Evolutionary conservation across 2,797 vertebrate genomes (phyloP).

Genomic region (Odontamblyopus rebecca): DNA sequence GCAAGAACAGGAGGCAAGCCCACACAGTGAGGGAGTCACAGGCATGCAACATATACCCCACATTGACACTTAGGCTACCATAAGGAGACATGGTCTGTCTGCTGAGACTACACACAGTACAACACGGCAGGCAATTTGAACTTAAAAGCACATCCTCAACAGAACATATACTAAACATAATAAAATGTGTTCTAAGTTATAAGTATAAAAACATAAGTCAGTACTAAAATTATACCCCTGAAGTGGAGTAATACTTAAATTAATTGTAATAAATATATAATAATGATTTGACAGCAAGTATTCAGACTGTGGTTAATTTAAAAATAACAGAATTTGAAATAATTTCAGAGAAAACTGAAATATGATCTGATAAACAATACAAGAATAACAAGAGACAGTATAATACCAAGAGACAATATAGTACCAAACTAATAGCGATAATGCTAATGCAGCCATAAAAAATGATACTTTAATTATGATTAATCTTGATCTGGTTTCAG

Average conservation of each 20-base stretch:
- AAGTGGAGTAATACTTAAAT: not conserved
- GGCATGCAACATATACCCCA: slow-evolving; percentile 73
- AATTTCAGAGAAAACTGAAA: no score
- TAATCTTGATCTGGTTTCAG: not conserved
- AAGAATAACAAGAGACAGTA: no score
- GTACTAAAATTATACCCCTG: not conserved
- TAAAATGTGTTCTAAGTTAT: not conserved
- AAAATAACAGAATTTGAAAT: no score
- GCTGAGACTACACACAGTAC: slow-evolving; percentile 35
- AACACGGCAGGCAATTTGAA: not conserved
- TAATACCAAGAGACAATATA: no score
- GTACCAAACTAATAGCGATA: no score
- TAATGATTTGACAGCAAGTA: not conserved
- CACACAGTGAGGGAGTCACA: slow-evolving; percentile 75
- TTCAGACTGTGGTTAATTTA: not conserved
- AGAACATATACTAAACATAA: not conserved
- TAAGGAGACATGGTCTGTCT: slow-evolving; percentile 31
- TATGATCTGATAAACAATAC: no score
- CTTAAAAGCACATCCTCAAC: not conserved
- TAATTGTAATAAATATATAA: not conserved
- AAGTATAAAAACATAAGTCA: not conserved
- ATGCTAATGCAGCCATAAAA: not conserved
- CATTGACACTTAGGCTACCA: slow-evolving; percentile 35
- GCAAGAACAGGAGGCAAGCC: slow-evolving; percentile 80
- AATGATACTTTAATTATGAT: not conserved